Percentiles rank a stretch among this genome's conserved stretches.
Conservation (phyloP, 2,888 invertebrate species). For the Melieria picta region DNA sequence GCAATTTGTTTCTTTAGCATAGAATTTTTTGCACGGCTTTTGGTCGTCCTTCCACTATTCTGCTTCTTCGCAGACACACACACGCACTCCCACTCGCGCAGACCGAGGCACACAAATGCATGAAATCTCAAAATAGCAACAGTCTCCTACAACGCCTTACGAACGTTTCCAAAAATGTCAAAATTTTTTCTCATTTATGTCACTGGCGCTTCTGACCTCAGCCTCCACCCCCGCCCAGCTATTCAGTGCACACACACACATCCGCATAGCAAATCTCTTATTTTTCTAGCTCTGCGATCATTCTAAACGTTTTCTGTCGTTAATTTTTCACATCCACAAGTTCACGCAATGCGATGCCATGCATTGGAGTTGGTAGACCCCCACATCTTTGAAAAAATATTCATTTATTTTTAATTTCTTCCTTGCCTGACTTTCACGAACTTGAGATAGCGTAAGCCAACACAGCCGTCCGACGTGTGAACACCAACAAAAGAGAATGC, state of each 20-base stretch:
- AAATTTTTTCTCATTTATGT: background rate
- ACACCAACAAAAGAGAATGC: slow-evolving; percentile 42
- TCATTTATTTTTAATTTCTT: slow-evolving; percentile 35
- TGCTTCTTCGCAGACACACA: background rate
- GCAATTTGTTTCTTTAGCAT: no score
- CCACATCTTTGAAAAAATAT: slow-evolving; percentile 25
- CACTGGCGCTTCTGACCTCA: background rate
- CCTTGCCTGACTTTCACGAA: slow-evolving; percentile 15
- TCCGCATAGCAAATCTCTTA: no score
- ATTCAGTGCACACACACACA: no score
- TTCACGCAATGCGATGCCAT: no score
- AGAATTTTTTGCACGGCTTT: no score
- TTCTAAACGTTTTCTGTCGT: no score
- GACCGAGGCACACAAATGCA: background rate
- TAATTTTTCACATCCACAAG: no score
- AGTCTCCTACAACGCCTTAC: background rate
- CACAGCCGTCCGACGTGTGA: slow-evolving; percentile 43
- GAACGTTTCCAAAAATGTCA: slow-evolving; percentile 16
- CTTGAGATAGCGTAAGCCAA: slow-evolving; percentile 31
- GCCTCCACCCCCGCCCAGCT: no score
- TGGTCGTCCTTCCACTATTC: no score
- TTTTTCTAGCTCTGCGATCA: no score
- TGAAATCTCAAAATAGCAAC: slow-evolving; percentile 23
- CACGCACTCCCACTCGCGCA: background rate
- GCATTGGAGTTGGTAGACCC: no score